Conservation (phyloP, 53 echinoderm and acorn worm genomes). For the Hippasteria phrygiana region DNA sequence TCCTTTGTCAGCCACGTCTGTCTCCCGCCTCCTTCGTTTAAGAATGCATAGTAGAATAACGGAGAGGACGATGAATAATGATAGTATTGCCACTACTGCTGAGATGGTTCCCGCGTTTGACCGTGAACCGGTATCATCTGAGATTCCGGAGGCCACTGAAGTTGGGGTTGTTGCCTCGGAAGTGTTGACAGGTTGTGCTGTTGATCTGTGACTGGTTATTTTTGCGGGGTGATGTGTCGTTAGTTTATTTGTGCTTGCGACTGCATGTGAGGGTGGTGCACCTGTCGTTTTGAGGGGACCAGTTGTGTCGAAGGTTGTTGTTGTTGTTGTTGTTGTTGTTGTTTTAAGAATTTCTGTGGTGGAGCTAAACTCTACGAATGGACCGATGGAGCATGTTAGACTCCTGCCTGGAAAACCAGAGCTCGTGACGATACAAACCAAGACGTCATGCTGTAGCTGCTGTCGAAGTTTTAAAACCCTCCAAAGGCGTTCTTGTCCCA, state of each 20-base stretch:
- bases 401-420: background rate
- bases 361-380: background rate
- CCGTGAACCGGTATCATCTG: background rate
- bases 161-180: too few species aligned
- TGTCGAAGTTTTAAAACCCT: background rate
- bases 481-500: background rate
- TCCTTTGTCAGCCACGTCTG: background rate
- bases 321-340: too few species aligned
- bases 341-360: background rate
- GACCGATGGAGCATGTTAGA: background rate
- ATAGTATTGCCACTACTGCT: background rate
- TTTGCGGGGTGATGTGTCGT: too few species aligned
- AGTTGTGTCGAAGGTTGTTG: too few species aligned
- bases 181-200: too few species aligned
- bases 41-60: background rate
- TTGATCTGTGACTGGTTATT: too few species aligned
- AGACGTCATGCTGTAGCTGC: background rate
- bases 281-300: too few species aligned
- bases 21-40: background rate
- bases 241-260: too few species aligned
- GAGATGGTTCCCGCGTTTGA: background rate
- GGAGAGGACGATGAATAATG: background rate
- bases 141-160: too few species aligned
- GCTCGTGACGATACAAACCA: background rate
- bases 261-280: too few species aligned